These are phyloP conservation scores for Taxidea taxus DNA, from an alignment of 2,113 vertebrate genomes.

Conservation along the genomic window DNA sequence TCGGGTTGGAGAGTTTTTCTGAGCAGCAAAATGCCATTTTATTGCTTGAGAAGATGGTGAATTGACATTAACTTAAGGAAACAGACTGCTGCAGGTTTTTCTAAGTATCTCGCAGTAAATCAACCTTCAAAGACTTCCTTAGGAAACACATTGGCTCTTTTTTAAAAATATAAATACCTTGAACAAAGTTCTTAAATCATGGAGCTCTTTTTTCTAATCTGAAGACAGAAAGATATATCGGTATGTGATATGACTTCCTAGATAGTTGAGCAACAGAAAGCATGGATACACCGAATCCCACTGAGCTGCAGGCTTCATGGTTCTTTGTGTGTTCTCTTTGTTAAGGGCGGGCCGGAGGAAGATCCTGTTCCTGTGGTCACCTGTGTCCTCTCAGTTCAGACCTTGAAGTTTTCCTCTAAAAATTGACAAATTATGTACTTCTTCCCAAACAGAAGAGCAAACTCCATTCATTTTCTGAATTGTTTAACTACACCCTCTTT, in stretches of 20 bases:
- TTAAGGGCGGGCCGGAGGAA: neutral
- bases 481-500: neutral
- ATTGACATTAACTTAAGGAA: slow-evolving; percentile 70
- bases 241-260: neutral
- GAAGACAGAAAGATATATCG: slow-evolving; percentile 38
- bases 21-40: neutral
- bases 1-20: neutral
- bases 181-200: slow-evolving; percentile 32
- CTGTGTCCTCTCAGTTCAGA: neutral
- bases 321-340: slow-evolving; percentile 9
- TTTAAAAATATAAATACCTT: slow-evolving; percentile 39
- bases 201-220: neutral
- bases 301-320: neutral
- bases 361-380: neutral
- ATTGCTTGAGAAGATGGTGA: neutral
- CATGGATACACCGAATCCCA: neutral
- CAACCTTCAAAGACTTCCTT: slow-evolving; percentile 68
- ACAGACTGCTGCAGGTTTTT: slow-evolving; percentile 55
- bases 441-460: neutral
- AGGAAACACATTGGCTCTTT: slow-evolving; percentile 63
- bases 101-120: slow-evolving; percentile 67
- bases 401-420: slow-evolving; percentile 24
- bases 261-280: neutral
- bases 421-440: neutral
- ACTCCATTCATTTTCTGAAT: neutral